phyloP scores from a whole-genome alignment of 2,797 vertebrate species.

The Anguilla marmorata region DNA sequence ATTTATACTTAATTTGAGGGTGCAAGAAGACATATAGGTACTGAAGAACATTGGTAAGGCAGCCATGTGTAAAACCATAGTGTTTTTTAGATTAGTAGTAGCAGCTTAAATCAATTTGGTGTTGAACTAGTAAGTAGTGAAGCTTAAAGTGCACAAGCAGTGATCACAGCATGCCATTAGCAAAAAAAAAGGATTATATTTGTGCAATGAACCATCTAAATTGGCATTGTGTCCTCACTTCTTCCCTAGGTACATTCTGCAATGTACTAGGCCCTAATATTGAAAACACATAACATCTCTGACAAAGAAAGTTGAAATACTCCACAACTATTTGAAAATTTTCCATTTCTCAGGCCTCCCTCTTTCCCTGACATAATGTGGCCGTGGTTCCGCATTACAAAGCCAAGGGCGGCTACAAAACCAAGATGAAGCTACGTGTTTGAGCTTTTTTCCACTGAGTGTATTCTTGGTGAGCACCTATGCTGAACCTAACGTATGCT shows the following conservation, averaged over 20 bases:
- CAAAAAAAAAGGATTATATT: neutral
- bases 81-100: neutral
- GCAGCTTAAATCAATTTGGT: neutral
- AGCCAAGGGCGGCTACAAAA: conserved; percentile 48
- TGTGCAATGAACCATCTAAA: neutral
- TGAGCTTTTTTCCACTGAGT: neutral
- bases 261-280: neutral
- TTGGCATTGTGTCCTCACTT: neutral
- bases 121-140: neutral
- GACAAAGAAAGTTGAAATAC: neutral
- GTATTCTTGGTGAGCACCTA: neutral
- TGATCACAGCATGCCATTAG: neutral
- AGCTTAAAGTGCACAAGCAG: neutral
- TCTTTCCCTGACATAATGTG: conserved; percentile 58
- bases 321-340: conserved; percentile 43
- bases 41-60: neutral
- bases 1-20: neutral
- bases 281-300: neutral
- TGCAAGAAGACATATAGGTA: neutral
- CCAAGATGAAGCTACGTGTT: conserved; percentile 23
- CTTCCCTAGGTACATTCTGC: neutral
- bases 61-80: neutral
- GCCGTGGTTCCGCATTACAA: conserved; percentile 60
- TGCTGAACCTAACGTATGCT: neutral
- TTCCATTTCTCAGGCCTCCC: conserved; percentile 43